Conservation (phyloP, 2,113 vertebrate genomes). For the Symphodus melops region DNA sequence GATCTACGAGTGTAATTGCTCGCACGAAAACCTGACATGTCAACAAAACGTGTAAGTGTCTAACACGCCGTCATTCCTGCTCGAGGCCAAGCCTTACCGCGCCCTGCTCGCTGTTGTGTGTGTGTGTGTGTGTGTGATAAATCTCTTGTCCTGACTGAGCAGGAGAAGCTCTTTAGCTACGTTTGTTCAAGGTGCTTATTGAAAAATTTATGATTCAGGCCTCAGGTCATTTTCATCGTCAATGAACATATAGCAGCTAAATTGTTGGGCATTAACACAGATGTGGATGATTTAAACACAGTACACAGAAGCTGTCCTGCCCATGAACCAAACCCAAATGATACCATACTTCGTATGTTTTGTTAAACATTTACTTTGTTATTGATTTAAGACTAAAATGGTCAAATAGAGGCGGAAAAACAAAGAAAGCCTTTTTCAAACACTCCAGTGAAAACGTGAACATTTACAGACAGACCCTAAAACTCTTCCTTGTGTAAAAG, state of each 20-base stretch:
- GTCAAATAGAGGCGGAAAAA: too few species aligned
- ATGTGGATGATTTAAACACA: not conserved
- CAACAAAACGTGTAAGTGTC: slow-evolving; percentile 40
- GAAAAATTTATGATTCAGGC: slow-evolving; percentile 29
- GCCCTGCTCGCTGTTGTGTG: slow-evolving; percentile 51
- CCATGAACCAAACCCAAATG: not conserved
- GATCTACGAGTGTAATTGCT: slow-evolving; percentile 24
- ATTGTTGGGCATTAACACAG: slow-evolving; percentile 8
- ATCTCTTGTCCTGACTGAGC: slow-evolving; percentile 51
- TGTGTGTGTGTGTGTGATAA: slow-evolving; percentile 37
- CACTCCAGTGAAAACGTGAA: too few species aligned
- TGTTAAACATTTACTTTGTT: too few species aligned
- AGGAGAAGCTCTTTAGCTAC: slow-evolving; percentile 10
- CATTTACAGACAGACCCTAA: too few species aligned
- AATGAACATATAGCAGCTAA: slow-evolving; percentile 14
- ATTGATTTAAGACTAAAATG: too few species aligned
- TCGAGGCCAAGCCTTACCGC: slow-evolving; percentile 38
- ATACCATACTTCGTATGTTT: too few species aligned
- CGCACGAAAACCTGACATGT: slow-evolving; percentile 40
- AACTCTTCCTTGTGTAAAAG: too few species aligned
- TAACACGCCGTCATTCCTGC: slow-evolving; percentile 35
- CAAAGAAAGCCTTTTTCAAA: too few species aligned
- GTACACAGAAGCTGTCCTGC: not conserved
- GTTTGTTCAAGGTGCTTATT: slow-evolving; percentile 16
- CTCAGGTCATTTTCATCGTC: slow-evolving; percentile 8